These are phyloP conservation scores for Antedon bifida DNA, from an alignment of 35 echinoderm and acorn worm genomes.

Conservation along the genomic window DNA sequence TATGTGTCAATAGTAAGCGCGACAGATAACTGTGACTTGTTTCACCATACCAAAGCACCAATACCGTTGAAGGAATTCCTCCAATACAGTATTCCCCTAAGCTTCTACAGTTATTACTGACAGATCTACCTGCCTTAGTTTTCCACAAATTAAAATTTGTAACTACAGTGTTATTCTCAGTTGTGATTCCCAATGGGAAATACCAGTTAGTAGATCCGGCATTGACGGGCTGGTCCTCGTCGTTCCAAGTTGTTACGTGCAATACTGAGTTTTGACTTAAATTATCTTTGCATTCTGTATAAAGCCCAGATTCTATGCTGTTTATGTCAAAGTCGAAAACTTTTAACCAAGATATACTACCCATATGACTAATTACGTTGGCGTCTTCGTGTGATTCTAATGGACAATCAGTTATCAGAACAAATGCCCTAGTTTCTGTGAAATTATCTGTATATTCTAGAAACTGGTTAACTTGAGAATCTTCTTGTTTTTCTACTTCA, in stretches of 20 bases:
- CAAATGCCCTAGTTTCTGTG: not conserved
- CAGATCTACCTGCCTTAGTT: not conserved
- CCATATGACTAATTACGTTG: not conserved
- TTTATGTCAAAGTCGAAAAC: conserved; percentile 29
- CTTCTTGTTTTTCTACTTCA: conserved; percentile 2
- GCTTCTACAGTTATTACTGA: conserved; percentile 7
- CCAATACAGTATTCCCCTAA: not conserved
- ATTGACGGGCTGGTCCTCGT: not conserved
- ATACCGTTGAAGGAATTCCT: conserved; percentile 7
- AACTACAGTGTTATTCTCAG: not conserved
- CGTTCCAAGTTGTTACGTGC: conserved; percentile 13
- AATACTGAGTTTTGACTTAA: not conserved
- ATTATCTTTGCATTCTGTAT: not conserved
- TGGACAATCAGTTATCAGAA: conserved; percentile 1
- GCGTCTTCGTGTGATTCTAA: not conserved
- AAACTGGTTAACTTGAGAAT: not conserved
- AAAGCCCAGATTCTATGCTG: conserved; percentile 3
- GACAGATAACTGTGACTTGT: not conserved
- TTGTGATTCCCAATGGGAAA: not conserved
- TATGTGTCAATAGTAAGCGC: not conserved
- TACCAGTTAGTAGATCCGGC: not conserved
- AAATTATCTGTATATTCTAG: not conserved
- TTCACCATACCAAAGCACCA: conserved; percentile 26
- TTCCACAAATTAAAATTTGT: not conserved
- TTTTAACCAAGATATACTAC: conserved; percentile 7